Conservation (phyloP, 2,888 invertebrate species). For the Augiades crinisus region DNA sequence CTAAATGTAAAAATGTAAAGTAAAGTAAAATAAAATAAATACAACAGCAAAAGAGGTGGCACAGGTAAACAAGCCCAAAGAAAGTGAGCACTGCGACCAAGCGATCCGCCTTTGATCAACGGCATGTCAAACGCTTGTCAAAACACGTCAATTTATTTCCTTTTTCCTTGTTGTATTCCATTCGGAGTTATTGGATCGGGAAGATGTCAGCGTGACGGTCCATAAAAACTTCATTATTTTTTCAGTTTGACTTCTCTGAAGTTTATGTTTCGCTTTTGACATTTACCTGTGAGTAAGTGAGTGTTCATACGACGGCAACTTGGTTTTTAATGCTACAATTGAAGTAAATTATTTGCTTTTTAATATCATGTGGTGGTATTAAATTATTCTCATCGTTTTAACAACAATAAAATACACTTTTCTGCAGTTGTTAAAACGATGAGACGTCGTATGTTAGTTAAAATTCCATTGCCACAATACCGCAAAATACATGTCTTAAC, state of each 20-base stretch:
- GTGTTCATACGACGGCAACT: too few relatives aligned
- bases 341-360: too few relatives aligned
- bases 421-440: too few relatives aligned
- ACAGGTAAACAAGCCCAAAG: constrained; percentile 2
- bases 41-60: constrained; percentile 1
- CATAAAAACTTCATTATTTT: constrained; percentile 18
- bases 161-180: constrained; percentile 23
- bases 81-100: constrained; percentile 8
- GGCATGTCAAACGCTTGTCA: constrained; percentile 29
- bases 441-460: too few relatives aligned
- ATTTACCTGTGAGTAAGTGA: not conserved
- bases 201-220: constrained; percentile 20
- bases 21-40: too few relatives aligned
- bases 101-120: constrained; percentile 26
- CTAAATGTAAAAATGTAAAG: too few relatives aligned
- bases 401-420: too few relatives aligned
- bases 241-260: constrained; percentile 18
- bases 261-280: not conserved
- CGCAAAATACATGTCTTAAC: constrained; percentile 8
- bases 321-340: too few relatives aligned
- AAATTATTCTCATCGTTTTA: too few relatives aligned
- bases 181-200: constrained; percentile 26
- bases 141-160: constrained; percentile 29
- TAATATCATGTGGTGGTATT: too few relatives aligned
- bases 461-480: not conserved